These are phyloP conservation scores for Magallana ariakensis DNA, from an alignment of 1,140 invertebrate genomes.

Conservation along the genomic window DNA sequence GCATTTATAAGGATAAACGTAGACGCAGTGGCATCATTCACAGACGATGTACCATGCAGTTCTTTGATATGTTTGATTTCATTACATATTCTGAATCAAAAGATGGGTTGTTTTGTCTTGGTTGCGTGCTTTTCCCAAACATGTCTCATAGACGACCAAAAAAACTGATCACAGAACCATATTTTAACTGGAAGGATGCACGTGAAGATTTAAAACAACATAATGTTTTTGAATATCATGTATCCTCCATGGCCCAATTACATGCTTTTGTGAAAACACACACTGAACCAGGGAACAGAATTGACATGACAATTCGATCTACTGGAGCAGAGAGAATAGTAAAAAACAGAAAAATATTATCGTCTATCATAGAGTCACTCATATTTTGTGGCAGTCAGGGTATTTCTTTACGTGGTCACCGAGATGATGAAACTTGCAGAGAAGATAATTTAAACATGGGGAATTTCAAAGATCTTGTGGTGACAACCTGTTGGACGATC, in stretches of 20 bases:
- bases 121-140: slow-evolving; percentile 42
- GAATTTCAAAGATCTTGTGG: slow-evolving; percentile 60
- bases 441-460: slow-evolving; percentile 50
- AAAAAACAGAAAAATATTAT: slow-evolving; percentile 38
- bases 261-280: slow-evolving; percentile 23
- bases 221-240: slow-evolving; percentile 43
- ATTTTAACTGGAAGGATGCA: slow-evolving; percentile 47
- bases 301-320: slow-evolving; percentile 38
- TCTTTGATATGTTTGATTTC: slow-evolving; percentile 34
- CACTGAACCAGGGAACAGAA: background rate
- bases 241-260: slow-evolving; percentile 40
- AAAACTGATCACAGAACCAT: slow-evolving; percentile 50
- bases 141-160: slow-evolving; percentile 45
- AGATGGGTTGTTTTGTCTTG: slow-evolving; percentile 42
- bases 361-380: slow-evolving; percentile 30
- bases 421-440: slow-evolving; percentile 47
- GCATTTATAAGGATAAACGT: slow-evolving; percentile 23
- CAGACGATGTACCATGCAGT: slow-evolving; percentile 15
- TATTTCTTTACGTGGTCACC: slow-evolving; percentile 47
- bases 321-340: background rate
- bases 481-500: slow-evolving; percentile 51
- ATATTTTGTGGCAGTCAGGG: slow-evolving; percentile 57
- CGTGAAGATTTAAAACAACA: slow-evolving; percentile 37
- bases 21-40: slow-evolving; percentile 25
- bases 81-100: slow-evolving; percentile 38